Percentiles rank a stretch among this genome's conserved stretches.
phyloP scores from a whole-genome alignment of 2,113 vertebrate genomes.

The Rhinolophus sinicus region DNA sequence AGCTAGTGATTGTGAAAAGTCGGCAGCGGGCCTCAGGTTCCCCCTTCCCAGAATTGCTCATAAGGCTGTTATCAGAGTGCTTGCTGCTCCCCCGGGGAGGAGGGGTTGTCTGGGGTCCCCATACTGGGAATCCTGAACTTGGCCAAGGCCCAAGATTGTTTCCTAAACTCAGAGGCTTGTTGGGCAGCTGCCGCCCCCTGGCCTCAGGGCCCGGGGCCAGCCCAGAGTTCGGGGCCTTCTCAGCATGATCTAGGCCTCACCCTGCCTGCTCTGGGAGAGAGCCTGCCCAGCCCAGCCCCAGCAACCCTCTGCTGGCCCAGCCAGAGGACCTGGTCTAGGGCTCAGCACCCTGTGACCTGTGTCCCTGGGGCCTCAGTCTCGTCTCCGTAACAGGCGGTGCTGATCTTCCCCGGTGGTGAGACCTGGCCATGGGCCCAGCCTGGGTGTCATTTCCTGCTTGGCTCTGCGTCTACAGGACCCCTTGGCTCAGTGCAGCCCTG shows the following conservation, averaged over 20 bases:
- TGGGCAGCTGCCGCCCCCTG: neutral
- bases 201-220: neutral
- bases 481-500: neutral
- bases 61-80: neutral
- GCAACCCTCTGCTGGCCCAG: fast-evolving
- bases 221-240: no score
- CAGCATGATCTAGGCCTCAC: fast-evolving
- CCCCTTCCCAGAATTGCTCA: neutral
- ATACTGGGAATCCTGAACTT: neutral
- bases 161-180: neutral
- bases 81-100: neutral
- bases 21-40: neutral
- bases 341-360: neutral
- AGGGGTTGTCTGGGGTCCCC: neutral
- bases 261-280: neutral
- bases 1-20: fast-evolving
- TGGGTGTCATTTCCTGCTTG: neutral
- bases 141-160: neutral
- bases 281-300: neutral
- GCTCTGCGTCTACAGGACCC: slow-evolving; percentile 17
- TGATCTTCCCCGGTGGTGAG: fast-evolving
- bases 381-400: no score
- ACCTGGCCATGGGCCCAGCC: fast-evolving
- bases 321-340: no score
- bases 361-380: neutral